These are phyloP conservation scores for Calliphora vicina DNA, from an alignment of 1,140 invertebrate genomes.

Conservation along the genomic window DNA sequence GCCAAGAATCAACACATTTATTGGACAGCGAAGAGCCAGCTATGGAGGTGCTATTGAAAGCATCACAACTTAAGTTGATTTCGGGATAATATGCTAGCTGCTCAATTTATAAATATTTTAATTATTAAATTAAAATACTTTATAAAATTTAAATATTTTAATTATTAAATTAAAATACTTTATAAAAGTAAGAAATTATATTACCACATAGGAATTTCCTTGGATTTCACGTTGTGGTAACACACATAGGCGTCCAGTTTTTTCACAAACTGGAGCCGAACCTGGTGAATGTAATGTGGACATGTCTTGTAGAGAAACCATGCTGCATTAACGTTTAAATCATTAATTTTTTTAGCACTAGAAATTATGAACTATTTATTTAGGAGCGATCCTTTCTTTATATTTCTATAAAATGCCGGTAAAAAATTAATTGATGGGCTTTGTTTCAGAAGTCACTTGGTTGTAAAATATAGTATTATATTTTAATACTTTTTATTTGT, in stretches of 20 bases:
- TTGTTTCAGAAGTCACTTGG: too few species aligned
- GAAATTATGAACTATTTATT: too few species aligned
- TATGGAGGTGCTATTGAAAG: constrained; percentile 36
- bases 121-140: background rate
- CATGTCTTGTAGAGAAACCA: constrained; percentile 40
- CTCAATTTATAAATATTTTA: background rate
- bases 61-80: constrained; percentile 45
- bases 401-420: background rate
- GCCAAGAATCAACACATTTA: constrained; percentile 30
- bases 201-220: constrained; percentile 36
- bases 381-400: too few species aligned
- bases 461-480: too few species aligned
- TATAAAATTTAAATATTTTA: background rate
- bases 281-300: constrained; percentile 34
- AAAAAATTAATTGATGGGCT: too few species aligned
- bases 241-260: constrained; percentile 31
- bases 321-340: background rate
- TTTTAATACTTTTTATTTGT: too few species aligned
- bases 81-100: constrained; percentile 44
- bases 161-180: background rate
- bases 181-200: too few species aligned
- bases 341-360: too few species aligned
- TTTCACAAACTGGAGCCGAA: background rate
- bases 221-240: constrained; percentile 38
- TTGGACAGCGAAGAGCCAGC: constrained; percentile 16